Evolutionary conservation across 2,888 invertebrate species (phyloP).

Genomic region (Ectemnius continuus): DNA sequence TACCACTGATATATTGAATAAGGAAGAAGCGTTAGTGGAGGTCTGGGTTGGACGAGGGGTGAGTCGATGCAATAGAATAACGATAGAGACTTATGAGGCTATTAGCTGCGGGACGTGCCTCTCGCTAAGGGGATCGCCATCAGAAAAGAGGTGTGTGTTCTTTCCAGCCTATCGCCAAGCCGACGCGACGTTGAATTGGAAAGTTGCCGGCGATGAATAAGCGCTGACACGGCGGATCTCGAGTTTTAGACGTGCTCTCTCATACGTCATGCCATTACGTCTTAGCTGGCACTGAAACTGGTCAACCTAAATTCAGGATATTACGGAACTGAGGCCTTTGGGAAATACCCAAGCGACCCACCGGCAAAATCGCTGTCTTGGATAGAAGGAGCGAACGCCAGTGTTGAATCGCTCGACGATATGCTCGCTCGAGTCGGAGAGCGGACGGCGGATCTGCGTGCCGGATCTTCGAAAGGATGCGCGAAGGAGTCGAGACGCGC

Average conservation of each 20-base stretch:
- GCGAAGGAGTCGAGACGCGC: background rate
- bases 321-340: constrained; percentile 56
- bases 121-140: too few relatives aligned
- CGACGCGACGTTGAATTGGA: background rate
- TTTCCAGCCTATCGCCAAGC: background rate
- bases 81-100: too few relatives aligned
- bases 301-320: constrained; percentile 30
- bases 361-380: constrained; percentile 14
- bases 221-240: constrained; percentile 13
- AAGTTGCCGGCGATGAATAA: constrained; percentile 14
- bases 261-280: background rate
- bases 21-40: too few relatives aligned
- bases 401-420: too few relatives aligned
- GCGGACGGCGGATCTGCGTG: constrained; percentile 7
- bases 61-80: too few relatives aligned
- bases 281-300: background rate
- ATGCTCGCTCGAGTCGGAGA: too few relatives aligned
- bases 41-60: too few relatives aligned
- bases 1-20: too few relatives aligned
- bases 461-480: constrained; percentile 21
- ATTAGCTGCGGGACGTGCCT: too few relatives aligned
- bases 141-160: too few relatives aligned
- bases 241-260: constrained; percentile 25
- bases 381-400: too few relatives aligned
- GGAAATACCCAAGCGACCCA: constrained; percentile 60